Evolutionary conservation across 2,113 vertebrate genomes (phyloP), one percentile per base, ranked within the genome.

Genomic region (Ammodytes marinus): DNA sequence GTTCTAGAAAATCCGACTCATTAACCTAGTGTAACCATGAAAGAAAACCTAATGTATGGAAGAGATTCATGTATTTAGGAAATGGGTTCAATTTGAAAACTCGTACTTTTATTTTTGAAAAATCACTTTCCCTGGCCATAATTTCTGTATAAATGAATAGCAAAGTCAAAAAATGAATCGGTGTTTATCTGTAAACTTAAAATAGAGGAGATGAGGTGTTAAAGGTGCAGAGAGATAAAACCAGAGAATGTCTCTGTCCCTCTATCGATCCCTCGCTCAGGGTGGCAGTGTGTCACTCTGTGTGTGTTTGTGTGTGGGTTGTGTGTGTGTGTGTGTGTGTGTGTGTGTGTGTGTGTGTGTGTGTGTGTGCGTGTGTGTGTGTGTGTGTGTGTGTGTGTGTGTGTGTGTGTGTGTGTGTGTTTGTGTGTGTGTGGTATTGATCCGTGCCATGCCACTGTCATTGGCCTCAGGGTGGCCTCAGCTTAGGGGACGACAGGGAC

Each of bases 391-490:
- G 60, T 40, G 60, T 54, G 63, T 65, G 69, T 58, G 79, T 60
- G 72, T 67, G 71, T 47, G 58, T 53, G 37, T 61, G 76, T 75
- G 59, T 52, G 64, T 57, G 72, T 72, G 69, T 70, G 47, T 55
- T 13, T 55, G 70, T 54, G 37, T 74, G 46, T 52, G 72, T 80
- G 75, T 45, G 63, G 80, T 83, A 89, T 89, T 87, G 86, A 91
- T 88, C 78, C 70, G 17, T 6, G 39, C 72, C 83, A 66, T 85
- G 72, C 81, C 81, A 83, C 86, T 84, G 82, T 81, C 79, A 83
- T 45, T 93, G 93, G 90, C 94, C 94, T 92, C 87, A 59, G 91
- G 94, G 92, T 93, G 89, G 87, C 82, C 80, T 60, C 69, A 84
- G n/a, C 90, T 91, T 86, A 64, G 77, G 89, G 87, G 80, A 86